These are phyloP conservation scores for Sminthopsis crassicaudata DNA, from an alignment of 2,113 vertebrate species.

Conservation along the genomic window DNA sequence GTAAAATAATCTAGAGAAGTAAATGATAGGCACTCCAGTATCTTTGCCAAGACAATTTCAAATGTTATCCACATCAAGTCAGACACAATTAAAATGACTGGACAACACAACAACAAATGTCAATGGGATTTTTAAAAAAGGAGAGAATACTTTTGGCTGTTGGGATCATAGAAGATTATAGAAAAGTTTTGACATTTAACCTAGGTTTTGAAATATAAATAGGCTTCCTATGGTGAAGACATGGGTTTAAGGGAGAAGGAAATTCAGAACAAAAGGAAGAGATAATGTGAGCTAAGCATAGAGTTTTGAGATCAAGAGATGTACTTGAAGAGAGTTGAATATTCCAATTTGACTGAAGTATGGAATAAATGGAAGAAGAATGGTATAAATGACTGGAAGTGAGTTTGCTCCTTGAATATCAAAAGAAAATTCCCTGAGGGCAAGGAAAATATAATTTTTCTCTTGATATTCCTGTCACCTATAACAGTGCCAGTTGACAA, in stretches of 20 bases:
- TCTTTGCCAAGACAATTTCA: not conserved
- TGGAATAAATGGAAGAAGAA: not conserved
- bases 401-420: not conserved
- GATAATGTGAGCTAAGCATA: not conserved
- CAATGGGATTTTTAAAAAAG: not conserved
- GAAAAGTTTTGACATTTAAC: not conserved
- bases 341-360: not conserved
- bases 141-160: not conserved
- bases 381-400: not conserved
- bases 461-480: not conserved
- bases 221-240: not conserved
- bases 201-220: not conserved
- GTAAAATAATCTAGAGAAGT: not conserved
- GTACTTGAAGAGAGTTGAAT: not conserved
- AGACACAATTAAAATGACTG: not conserved
- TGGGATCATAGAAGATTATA: not conserved
- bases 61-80: not conserved
- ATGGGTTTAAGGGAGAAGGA: not conserved
- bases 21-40: not conserved
- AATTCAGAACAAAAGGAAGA: not conserved
- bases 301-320: not conserved
- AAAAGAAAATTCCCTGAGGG: not conserved
- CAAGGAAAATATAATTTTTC: not conserved
- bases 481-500: not conserved
- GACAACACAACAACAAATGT: not conserved